phyloP scores from a whole-genome alignment of 2,888 invertebrate genomes.

The Nemoura dubitans region DNA sequence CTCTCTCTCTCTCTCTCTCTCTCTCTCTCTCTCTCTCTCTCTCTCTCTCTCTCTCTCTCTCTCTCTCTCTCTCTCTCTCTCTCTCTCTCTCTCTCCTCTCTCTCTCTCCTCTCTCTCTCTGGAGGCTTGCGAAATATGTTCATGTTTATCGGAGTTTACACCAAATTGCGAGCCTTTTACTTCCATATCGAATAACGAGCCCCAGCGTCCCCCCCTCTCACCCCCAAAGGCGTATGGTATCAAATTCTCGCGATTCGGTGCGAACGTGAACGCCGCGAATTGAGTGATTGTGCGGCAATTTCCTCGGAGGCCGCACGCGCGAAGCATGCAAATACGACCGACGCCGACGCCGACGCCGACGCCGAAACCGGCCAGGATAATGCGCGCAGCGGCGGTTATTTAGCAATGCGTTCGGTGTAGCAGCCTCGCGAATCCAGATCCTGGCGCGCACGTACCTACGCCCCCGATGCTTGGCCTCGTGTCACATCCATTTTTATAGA shows the following conservation, averaged over 20 bases:
- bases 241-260: background rate
- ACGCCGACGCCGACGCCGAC: background rate
- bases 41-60: too few species aligned
- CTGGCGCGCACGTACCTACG: background rate
- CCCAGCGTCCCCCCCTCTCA: background rate
- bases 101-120: too few species aligned
- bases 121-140: too few species aligned
- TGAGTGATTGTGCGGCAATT: conserved; percentile 3
- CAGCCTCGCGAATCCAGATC: background rate
- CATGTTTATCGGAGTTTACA: background rate
- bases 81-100: too few species aligned
- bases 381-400: background rate
- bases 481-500: background rate
- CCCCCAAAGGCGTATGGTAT: background rate
- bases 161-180: background rate
- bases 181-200: background rate
- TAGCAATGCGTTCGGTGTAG: background rate
- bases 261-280: conserved; percentile 3
- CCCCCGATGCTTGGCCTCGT: background rate
- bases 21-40: too few species aligned
- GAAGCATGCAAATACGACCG: background rate
- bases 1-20: too few species aligned
- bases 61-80: too few species aligned
- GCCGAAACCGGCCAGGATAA: background rate
- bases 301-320: background rate